Conservation (phyloP, 2,888 invertebrate species). For the Physocephala rufipes region DNA sequence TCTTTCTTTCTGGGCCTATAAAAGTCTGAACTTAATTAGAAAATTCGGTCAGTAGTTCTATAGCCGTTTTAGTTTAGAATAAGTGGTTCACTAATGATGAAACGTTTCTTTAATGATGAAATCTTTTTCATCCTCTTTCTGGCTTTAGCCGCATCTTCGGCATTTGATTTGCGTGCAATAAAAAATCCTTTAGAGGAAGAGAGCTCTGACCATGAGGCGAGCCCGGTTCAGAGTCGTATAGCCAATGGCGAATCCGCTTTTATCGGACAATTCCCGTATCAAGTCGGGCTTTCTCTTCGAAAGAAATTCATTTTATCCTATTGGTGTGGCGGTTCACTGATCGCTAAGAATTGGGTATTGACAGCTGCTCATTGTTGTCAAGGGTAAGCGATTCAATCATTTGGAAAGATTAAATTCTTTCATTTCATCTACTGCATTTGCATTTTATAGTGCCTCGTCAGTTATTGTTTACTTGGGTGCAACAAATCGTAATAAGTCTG, state of each 20-base stretch:
- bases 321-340: constrained; percentile 60
- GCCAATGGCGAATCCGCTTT: constrained; percentile 46
- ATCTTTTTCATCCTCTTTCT: constrained; percentile 50
- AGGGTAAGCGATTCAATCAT: constrained; percentile 43
- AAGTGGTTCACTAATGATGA: constrained; percentile 48
- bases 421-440: too few relatives aligned
- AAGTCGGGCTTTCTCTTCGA: constrained; percentile 55
- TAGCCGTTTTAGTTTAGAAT: too few relatives aligned
- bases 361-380: constrained; percentile 60
- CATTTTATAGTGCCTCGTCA: constrained; percentile 40
- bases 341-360: constrained; percentile 54
- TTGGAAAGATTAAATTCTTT: background rate
- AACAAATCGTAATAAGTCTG: constrained; percentile 42
- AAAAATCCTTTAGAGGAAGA: too few relatives aligned
- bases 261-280: constrained; percentile 49
- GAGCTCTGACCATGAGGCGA: constrained; percentile 42
- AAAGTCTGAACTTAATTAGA: too few relatives aligned
- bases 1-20: too few relatives aligned
- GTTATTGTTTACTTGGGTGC: constrained; percentile 53
- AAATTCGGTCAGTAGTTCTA: too few relatives aligned
- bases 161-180: constrained; percentile 45
- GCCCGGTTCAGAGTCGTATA: constrained; percentile 49
- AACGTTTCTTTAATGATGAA: constrained; percentile 53
- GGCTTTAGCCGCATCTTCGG: constrained; percentile 52
- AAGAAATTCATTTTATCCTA: constrained; percentile 39